A percentile compares a stretch with the other conserved stretches of the same genome.
phyloP scores from a whole-genome alignment of 2,113 vertebrate species.

The Otolemur garnettii region DNA sequence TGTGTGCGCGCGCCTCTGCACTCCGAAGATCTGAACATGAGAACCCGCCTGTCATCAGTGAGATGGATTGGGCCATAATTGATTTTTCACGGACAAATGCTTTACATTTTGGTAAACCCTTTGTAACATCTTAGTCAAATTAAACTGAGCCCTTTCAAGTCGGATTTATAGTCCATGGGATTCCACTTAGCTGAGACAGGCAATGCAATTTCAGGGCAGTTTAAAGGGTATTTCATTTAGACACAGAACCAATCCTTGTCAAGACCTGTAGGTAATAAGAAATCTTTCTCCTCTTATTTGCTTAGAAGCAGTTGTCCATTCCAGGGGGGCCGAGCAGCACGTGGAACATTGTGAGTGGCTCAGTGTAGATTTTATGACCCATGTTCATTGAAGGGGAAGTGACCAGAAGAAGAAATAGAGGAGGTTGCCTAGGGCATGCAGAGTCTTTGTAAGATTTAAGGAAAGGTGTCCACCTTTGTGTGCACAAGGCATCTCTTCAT shows the following conservation, averaged over 20 bases:
- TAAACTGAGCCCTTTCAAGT: conserved; percentile 78
- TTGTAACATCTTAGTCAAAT: conserved; percentile 82
- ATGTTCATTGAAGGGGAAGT: not conserved
- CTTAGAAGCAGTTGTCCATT: not conserved
- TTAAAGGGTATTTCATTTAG: conserved; percentile 84
- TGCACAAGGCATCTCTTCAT: not conserved
- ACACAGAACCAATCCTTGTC: conserved; percentile 71
- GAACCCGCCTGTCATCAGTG: conserved; percentile 17
- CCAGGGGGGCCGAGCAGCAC: accelerated
- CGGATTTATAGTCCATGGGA: conserved; percentile 74
- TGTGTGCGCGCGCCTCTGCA: accelerated
- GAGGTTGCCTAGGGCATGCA: not conserved
- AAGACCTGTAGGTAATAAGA: conserved; percentile 66
- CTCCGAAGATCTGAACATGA: not conserved
- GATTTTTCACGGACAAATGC: conserved; percentile 84
- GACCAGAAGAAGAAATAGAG: not conserved
- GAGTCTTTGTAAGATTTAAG: not conserved
- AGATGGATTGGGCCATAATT: conserved; percentile 77
- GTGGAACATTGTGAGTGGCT: accelerated
- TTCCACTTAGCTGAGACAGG: conserved; percentile 83
- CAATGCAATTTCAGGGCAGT: conserved; percentile 84
- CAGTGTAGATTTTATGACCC: not conserved
- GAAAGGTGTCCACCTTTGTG: not conserved
- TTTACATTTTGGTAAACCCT: conserved; percentile 81
- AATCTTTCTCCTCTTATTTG: conserved; percentile 64